Base-by-base conservation (phyloP, 2,888 invertebrate genomes). In the Lasius platythorax region DNA sequence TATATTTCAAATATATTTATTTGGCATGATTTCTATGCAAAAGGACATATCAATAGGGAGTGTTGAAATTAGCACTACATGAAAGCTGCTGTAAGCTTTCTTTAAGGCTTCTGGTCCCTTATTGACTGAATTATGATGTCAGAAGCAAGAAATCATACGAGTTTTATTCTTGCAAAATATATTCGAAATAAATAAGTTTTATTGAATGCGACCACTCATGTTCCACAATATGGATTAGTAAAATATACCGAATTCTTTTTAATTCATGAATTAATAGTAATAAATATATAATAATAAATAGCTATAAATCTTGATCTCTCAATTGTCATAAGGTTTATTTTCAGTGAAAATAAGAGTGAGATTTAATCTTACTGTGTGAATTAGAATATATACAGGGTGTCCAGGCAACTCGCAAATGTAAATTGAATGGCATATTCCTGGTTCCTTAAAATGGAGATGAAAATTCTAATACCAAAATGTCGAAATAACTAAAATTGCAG, bases 1-100 rank as follows among this genome's bases (percentile, higher is more conserved):
- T n/a, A 53, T 53, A 53, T 53, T n/a, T 53, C n/a, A 53, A n/a
- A 53, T 53, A n/a, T 53, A 53, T 53, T 53, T 53, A n/a, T 18
- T 53, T n/a, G n/a, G n/a, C n/a, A 53, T 53, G 8, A n/a, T 53
- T 53, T 53, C 8, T 53, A 53, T 2, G 8, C 2, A 53, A 53
- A 53, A n/a, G n/a, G n/a, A 53, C 2, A 53, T 18, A 50, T 8
- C 8, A n/a, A 8, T n/a, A 53, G 3, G n/a, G n/a, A 9, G n/a
- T 8, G 8, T 15, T 53, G 53, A 8, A 53, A n/a, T n/a, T n/a
- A 53, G 15, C 3, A 6, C 8, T n/a, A 53, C 53, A 18, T 18
- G 50, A 53, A 53, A 53, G n/a, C 8, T n/a, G 1, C 18, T 50
- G 1, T n/a, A 50, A 50, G 18, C 5, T 18, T 2, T 50, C 18